Conservation (phyloP, 2,888 invertebrate genomes). For the Apodemia duryi region DNA sequence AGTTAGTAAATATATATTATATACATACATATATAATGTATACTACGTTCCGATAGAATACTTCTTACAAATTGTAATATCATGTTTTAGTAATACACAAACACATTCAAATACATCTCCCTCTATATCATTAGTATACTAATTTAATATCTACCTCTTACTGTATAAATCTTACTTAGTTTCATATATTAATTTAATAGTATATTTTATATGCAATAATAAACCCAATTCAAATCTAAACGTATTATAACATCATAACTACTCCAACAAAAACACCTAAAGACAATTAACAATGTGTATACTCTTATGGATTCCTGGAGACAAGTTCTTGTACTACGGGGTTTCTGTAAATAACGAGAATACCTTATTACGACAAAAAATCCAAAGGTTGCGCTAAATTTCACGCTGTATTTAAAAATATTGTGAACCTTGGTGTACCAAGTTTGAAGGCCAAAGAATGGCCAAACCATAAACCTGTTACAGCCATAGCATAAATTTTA, state of each 20-base stretch:
- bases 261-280: slow-evolving; percentile 10
- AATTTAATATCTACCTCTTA: background rate
- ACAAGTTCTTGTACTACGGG: slow-evolving; percentile 56
- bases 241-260: background rate
- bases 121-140: background rate
- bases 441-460: too few species aligned
- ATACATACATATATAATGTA: too few species aligned
- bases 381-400: too few species aligned
- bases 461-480: too few species aligned
- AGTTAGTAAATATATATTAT: too few species aligned
- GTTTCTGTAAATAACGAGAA: slow-evolving; percentile 47
- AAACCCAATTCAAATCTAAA: background rate
- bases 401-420: too few species aligned
- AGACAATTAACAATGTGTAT: slow-evolving; percentile 27
- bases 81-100: too few species aligned
- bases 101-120: too few species aligned
- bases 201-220: background rate
- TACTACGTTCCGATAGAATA: too few species aligned
- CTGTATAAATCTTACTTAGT: background rate
- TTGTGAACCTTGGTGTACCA: too few species aligned
- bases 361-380: slow-evolving; percentile 16
- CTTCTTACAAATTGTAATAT: too few species aligned
- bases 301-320: slow-evolving; percentile 68
- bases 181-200: background rate
- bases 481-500: too few species aligned